A percentile compares a stretch with the other conserved stretches of the same genome.
phyloP scores from a whole-genome alignment of 53 echinoderm and acorn worm genomes.

The Paracentrotus lividus region DNA sequence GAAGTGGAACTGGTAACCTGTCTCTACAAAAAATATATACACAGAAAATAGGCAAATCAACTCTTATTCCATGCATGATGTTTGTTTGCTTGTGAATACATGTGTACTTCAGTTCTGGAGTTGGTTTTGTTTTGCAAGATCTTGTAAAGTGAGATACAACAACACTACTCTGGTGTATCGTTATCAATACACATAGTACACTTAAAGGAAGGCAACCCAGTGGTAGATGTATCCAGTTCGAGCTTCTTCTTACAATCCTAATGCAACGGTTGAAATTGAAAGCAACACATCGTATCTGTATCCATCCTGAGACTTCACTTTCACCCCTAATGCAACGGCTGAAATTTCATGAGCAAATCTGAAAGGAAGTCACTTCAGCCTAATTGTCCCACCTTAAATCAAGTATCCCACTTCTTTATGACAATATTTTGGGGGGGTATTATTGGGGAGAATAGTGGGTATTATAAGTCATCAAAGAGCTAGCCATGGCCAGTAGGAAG shows the following conservation, averaged over 20 bases:
- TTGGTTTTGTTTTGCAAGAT: not conserved
- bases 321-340: slow-evolving; percentile 58
- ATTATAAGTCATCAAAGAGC: not conserved
- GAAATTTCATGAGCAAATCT: slow-evolving; percentile 10
- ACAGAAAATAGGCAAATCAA: not conserved
- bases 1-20: not conserved
- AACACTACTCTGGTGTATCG: not conserved
- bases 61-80: not conserved
- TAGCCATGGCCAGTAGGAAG: not conserved
- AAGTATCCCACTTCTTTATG: not conserved
- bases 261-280: not conserved
- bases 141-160: not conserved
- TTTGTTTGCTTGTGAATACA: not conserved
- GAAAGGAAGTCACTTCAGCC: not conserved
- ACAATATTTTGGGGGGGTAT: not conserved
- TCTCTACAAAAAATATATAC: not conserved
- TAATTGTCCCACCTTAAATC: not conserved
- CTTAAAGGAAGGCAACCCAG: not conserved
- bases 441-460: not conserved
- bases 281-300: not conserved
- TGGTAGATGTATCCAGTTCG: not conserved
- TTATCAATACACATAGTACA: slow-evolving; percentile 48
- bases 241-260: not conserved
- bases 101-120: not conserved
- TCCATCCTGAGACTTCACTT: not conserved